Evolutionary conservation across 2,113 vertebrate genomes (phyloP), one percentile per base, ranked within the genome.

Genomic region (Neopipo cinnamomea): DNA sequence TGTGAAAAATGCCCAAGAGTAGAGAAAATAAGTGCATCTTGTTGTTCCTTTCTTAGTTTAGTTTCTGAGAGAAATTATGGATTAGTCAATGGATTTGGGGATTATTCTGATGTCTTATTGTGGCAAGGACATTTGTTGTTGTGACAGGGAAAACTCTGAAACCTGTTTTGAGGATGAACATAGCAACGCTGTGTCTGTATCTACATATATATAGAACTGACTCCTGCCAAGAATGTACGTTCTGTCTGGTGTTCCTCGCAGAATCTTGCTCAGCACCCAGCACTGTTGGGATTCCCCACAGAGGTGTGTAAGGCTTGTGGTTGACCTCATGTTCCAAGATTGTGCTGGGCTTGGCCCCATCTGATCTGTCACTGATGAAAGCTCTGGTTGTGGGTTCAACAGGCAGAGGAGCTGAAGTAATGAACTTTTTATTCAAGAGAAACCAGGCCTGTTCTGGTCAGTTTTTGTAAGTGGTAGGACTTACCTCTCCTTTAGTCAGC

Each of bases 321-420:
- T 97, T 97, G 97, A 98, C 93, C 81, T 95, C 94, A 94, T 92
- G 73, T 95, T 96, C 94, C 72, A 96, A 93, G 92, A 91, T 39
- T 97, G 86, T 97, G 93, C 91, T 98, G 93, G 94, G 76, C 79
- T 96, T 83, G 53, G 27, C 39, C 75, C 17, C 19, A 52, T 93
- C 93, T 94, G 82, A 94, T 96, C 85, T 95, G 73, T 96, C 85
- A 5, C 16, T 95, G 85, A 89, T 91, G 72, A 89, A 78, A 93
- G 81, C 74, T 97, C 96, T 96, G 76, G 88, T 80, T 78, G 12
- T 91, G 35, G 49, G 25, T 27, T 94, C 78, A 94, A 88, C 52
- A 97, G 89, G 68, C 94, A 78, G 46, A 93, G 88, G 53, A 96
- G 72, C 93, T 97, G 96, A 96, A 97, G 95, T 97, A 93, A 96